Base-by-base conservation (phyloP, 2,113 vertebrate species). In the Boulengeromyrus knoepffleri region DNA sequence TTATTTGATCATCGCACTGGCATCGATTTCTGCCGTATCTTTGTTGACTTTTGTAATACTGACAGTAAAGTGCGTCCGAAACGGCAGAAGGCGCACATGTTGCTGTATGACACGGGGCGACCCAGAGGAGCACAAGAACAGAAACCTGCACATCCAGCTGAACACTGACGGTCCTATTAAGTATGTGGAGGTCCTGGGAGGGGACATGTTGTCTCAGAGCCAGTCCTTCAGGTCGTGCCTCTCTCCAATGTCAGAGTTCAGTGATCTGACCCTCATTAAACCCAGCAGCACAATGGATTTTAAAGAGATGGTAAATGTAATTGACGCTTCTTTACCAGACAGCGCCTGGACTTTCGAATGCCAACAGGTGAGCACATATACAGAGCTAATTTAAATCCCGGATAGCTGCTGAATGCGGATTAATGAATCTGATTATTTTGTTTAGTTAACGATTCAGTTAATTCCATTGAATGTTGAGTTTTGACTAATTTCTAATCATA, bases 121-220 rank as follows among this genome's bases (percentile, higher is more conserved):
- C n/a, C 91, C 91, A 89, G 91, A 93, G 42, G 92, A 89, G 62
- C 92, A 93, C 90, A 93, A 93, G 88, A 94, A 94, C 92, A 95
- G 94, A 90, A 96, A 95, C 91, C 93, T 95, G 49, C 94, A 95
- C 90, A 95, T 95, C 90, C 94, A 96, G 90, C 94, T 95, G 89
- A 95, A 95, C 92, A 94, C 95, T 89, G 95, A 95, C 66, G 95
- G 95, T 62, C 95, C 95, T 90, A 95, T 96, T 93, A 96, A 95
- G 92, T 96, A 96, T 92, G 94, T 96, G 90, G 95, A 95, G 89
- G 94, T 95, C 88, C 94, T 95, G 86, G 95, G 95, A 90, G 93
- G 91, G 90, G 93, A 94, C 91, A 93, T 94, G 91, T 88, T 94
- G 89, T 92, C 92, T 91, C 95, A 96, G 92, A 95, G 95, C 90